Conservation (phyloP, 2,888 invertebrate species). For the Tuberolachnus salignus region DNA sequence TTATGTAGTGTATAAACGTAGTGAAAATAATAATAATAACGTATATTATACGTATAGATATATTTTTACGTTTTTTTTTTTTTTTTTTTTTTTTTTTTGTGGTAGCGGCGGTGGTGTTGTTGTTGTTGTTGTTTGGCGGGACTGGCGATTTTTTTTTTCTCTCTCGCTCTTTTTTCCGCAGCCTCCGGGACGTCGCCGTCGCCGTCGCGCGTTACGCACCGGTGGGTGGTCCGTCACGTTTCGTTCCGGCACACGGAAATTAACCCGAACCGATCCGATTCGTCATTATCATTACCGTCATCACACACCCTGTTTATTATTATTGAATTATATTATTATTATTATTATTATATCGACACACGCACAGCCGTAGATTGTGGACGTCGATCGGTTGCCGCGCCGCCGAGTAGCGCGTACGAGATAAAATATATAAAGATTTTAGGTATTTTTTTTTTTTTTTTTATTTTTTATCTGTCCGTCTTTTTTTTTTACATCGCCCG, state of each 20-base stretch:
- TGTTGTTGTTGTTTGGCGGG: background rate
- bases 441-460: too few species aligned
- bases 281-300: constrained; percentile 50
- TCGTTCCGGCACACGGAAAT: constrained; percentile 56
- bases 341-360: constrained; percentile 41
- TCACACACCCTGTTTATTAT: constrained; percentile 45
- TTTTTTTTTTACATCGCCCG: too few species aligned
- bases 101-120: too few species aligned
- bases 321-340: constrained; percentile 47
- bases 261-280: constrained; percentile 57
- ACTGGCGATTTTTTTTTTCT: constrained; percentile 50
- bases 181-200: constrained; percentile 17
- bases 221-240: constrained; percentile 56
- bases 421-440: too few species aligned
- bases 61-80: too few species aligned
- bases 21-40: constrained; percentile 24
- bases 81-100: too few species aligned
- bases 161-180: too few species aligned
- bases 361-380: background rate
- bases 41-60: too few species aligned
- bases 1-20: too few species aligned
- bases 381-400: background rate
- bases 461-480: too few species aligned
- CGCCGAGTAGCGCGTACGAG: background rate
- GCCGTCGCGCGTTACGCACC: constrained; percentile 42